Evolutionary conservation across 2,797 vertebrate genomes (phyloP).

Genomic region (Sternotherus odoratus): DNA sequence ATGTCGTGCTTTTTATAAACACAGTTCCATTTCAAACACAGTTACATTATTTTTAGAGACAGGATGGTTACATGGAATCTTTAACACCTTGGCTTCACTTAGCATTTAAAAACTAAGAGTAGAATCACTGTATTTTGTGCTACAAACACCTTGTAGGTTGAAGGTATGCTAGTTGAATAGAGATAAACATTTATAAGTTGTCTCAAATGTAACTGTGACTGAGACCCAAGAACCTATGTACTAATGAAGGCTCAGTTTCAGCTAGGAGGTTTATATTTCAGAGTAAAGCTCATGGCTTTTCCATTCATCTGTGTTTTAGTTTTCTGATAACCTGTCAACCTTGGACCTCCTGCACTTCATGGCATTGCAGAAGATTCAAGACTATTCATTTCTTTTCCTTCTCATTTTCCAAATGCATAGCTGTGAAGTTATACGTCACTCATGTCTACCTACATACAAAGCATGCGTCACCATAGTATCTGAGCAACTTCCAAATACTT

Average conservation of each 20-base stretch:
- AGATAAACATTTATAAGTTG: background rate
- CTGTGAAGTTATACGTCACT: background rate
- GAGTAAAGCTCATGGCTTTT: conserved; percentile 1
- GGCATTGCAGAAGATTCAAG: background rate
- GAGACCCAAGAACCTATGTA: background rate
- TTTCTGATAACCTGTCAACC: conserved; percentile 10
- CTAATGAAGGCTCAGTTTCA: conserved; percentile 10
- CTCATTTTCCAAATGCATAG: background rate
- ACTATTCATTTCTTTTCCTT: background rate
- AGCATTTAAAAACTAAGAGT: conserved; percentile 19
- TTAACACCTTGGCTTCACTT: conserved; percentile 44
- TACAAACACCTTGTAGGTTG: conserved; percentile 5
- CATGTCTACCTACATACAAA: background rate
- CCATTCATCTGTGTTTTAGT: background rate
- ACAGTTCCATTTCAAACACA: background rate
- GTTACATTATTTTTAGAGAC: fast-evolving
- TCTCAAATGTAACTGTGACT: background rate
- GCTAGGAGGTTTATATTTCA: conserved; percentile 13
- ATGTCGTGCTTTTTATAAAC: background rate
- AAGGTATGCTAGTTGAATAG: background rate
- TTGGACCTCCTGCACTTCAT: background rate
- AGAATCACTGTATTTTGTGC: conserved; percentile 10
- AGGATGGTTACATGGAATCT: conserved; percentile 31
- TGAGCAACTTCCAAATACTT: background rate
- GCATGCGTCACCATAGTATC: background rate